phyloP scores from a whole-genome alignment of 2,797 vertebrate genomes.

The Manis pentadactyla region DNA sequence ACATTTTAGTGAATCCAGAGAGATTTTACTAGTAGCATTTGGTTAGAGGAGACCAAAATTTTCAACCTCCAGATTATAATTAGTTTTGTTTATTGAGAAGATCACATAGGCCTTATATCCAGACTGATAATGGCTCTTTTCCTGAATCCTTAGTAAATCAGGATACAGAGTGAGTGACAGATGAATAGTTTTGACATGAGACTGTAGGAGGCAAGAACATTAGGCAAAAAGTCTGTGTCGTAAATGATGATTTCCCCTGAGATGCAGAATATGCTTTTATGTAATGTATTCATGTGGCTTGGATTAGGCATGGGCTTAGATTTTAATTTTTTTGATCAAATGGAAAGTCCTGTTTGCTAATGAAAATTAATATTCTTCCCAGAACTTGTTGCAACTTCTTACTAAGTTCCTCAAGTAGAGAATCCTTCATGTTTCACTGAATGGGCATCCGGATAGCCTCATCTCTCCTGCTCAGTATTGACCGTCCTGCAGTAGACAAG shows the following conservation, averaged over 20 bases:
- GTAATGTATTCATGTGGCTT: not conserved
- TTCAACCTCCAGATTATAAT: too few relatives aligned
- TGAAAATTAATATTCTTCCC: not conserved
- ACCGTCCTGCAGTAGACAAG: not conserved
- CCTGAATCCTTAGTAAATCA: not conserved
- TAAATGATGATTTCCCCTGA: not conserved
- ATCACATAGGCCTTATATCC: not conserved
- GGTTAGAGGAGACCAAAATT: too few relatives aligned
- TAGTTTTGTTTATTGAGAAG: not conserved
- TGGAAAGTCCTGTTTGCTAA: not conserved
- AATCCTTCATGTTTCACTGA: not conserved
- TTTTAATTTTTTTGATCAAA: not conserved
- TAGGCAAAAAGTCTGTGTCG: not conserved
- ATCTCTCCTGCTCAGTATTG: not conserved
- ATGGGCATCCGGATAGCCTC: not conserved
- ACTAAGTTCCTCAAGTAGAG: not conserved
- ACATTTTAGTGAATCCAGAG: too few relatives aligned
- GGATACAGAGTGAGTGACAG: not conserved
- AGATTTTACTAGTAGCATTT: too few relatives aligned
- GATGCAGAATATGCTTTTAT: too few relatives aligned
- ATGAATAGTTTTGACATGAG: not conserved
- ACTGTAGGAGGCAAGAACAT: not conserved
- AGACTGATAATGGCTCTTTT: not conserved
- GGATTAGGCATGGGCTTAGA: not conserved
- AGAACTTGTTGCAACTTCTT: not conserved